Evolutionary conservation across 2,113 vertebrate species (phyloP), one percentile per base, ranked within the genome.

Genomic region (Myanophis thanlyinensis): DNA sequence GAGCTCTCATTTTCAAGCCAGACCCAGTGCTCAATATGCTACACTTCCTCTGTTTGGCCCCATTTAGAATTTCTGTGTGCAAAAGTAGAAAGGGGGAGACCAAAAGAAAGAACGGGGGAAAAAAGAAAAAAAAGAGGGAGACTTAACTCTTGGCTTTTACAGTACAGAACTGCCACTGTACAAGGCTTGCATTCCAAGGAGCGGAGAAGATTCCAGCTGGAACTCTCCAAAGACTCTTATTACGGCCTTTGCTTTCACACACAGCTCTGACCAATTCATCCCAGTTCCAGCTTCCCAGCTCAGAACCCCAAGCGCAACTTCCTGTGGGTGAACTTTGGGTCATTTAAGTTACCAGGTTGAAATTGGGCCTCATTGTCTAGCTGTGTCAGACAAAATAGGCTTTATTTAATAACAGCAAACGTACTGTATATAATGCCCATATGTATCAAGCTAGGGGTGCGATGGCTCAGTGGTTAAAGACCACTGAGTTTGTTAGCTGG

Each of bases 31-130:
- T 95, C 97, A 96, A 94, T 92, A 97, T 93, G 97, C 96, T 97
- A 97, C 97, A 97, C 97, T 97, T 98, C 97, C 97, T 97, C 97
- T 97, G 95, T 94, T 96, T 94, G 96, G 96, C 97, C 97, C 96
- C 97, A 96, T 92, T 96, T 95, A 97, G 95, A 97, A 96, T 96
- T 95, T 95, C 91, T 94, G 95, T 94, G 91, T 86, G 73, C 0
- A 89, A 95, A 94, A 94, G 85, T 80, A 88, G n/a, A 52, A 40
- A 51, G 87, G 40, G 56, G 47, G 89, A 48, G 27, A 54, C 88
- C 54, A 84, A 87, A 93, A 91, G 13, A 35, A 13, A 49, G 35
- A 18, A 84, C 7, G 84, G 85, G 90, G 35, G 3, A 4, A 20
- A 4, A 88, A 87, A 88, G 52, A 73, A 94, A 80, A 92, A 94